Percentiles rank a stretch among this genome's conserved stretches.
These are phyloP conservation scores for Heteromormyrus szaboi DNA, from an alignment of 2,797 vertebrate genomes.

Conservation along the genomic window DNA sequence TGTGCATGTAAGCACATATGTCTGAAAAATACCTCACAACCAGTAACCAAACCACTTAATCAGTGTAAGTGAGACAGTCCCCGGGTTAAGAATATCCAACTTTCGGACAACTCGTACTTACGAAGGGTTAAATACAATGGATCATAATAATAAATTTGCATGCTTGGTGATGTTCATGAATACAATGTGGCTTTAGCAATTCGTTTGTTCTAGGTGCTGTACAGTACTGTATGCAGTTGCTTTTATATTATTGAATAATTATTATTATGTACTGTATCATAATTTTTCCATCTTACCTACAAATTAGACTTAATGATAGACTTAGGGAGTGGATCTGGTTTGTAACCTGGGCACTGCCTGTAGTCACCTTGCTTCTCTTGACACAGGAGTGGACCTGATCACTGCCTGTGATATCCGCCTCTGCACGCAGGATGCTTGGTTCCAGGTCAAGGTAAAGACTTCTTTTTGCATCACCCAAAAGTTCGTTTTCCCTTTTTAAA, in stretches of 20 bases:
- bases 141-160: not conserved
- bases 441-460: slow-evolving; percentile 75
- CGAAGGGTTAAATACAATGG: not conserved
- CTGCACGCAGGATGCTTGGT: slow-evolving; percentile 78
- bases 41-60: not conserved
- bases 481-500: not conserved
- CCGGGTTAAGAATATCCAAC: not conserved
- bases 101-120: not conserved
- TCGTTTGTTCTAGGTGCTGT: not conserved
- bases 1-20: not conserved
- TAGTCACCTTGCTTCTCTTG: not conserved
- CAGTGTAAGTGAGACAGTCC: not conserved
- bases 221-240: not conserved
- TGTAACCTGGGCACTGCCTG: not conserved
- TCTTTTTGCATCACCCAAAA: not conserved
- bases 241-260: not conserved
- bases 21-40: not conserved
- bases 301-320: not conserved
- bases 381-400: slow-evolving; percentile 75
- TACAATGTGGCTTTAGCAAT: not conserved
- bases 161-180: not conserved
- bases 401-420: slow-evolving; percentile 84
- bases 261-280: not conserved
- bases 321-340: not conserved
- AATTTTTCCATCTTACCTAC: not conserved